Evolutionary conservation across 1,140 invertebrate genomes (phyloP), one percentile per base, ranked within the genome.

Genomic region (Leptinotarsa texana): DNA sequence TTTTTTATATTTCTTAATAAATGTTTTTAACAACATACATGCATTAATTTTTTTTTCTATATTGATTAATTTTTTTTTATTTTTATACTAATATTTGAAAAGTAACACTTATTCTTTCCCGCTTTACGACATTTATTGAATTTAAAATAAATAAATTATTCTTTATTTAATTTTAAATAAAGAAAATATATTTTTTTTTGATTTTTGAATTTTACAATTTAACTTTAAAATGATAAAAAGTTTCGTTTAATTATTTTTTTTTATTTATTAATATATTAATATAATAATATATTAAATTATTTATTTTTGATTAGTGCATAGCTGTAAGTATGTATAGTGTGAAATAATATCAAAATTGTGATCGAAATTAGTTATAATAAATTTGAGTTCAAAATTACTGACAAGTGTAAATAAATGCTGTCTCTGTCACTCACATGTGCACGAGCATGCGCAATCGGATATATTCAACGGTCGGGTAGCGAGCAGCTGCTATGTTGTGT

Each of bases 401-500:
- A n/a, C 63, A 21, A 65, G 63, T 65, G 63, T 65, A 65, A 65
- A 65, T 65, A 65, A 65, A 65, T 65, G 63, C 63, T 65, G 18
- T 65, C 63, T n/a, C 63, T 65, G 63, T 65, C 63, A 65, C 63
- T 65, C 63, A 65, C 63, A 65, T 65, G 63, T 65, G 21, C 63
- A 65, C 21, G 21, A 65, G 63, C 63, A 65, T 65, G 63, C 63
- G 63, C 13, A 65, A 15, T 65, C 24, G 63, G 63, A 65, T 65
- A n/a, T 65, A 65, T 65, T 65, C 63, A 65, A 65, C 21, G 63
- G 63, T 65, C 63, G 21, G 63, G 63, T 65, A 65, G 63, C 63
- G 18, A n/a, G 63, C 63, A 65, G 63, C 15, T 65, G 63, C 24
- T 65, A 65, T 65, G 15, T 17, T 65, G 63, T 65, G 63, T 65